Evolutionary conservation across 2,113 vertebrate genomes (phyloP).

Genomic region (Antigone vipio): DNA sequence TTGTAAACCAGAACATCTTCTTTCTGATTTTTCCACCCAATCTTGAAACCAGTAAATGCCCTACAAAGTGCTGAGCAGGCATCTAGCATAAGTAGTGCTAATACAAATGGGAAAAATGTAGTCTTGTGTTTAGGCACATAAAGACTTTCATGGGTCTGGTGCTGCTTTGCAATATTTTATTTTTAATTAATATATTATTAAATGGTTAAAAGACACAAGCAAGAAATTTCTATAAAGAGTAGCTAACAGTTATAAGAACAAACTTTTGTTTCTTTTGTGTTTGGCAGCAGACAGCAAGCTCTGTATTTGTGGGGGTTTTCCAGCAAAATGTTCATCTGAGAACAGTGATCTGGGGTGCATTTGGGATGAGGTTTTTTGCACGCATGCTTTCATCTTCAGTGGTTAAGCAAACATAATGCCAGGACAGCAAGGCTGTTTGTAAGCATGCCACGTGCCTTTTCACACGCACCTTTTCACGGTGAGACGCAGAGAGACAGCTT

Average conservation of each 20-base stretch:
- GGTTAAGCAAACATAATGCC: not conserved
- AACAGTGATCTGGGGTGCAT: not conserved
- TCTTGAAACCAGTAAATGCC: not conserved
- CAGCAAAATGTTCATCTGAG: not conserved
- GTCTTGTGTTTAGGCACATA: not conserved
- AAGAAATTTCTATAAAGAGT: not conserved
- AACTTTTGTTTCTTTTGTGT: not conserved
- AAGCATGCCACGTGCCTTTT: not conserved
- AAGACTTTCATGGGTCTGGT: not conserved
- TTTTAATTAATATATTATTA: not conserved
- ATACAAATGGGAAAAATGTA: not conserved
- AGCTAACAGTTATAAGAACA: not conserved
- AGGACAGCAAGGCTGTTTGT: not conserved
- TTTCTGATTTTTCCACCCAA: not conserved
- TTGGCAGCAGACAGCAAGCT: slow-evolving; percentile 16
- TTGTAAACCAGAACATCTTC: not conserved
- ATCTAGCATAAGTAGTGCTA: not conserved
- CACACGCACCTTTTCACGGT: rapidly evolving
- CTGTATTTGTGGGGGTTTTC: not conserved
- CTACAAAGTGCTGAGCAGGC: not conserved
- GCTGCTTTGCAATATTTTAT: slow-evolving; percentile 24
- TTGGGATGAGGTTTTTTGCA: not conserved
- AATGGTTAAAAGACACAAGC: not conserved
- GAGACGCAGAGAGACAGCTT: not conserved
- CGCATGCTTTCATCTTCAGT: not conserved